Percentiles rank a stretch among this genome's conserved stretches.
Evolutionary conservation across 1,140 invertebrate species (phyloP).

Genomic region (Meloidogyne floridensis): DNA sequence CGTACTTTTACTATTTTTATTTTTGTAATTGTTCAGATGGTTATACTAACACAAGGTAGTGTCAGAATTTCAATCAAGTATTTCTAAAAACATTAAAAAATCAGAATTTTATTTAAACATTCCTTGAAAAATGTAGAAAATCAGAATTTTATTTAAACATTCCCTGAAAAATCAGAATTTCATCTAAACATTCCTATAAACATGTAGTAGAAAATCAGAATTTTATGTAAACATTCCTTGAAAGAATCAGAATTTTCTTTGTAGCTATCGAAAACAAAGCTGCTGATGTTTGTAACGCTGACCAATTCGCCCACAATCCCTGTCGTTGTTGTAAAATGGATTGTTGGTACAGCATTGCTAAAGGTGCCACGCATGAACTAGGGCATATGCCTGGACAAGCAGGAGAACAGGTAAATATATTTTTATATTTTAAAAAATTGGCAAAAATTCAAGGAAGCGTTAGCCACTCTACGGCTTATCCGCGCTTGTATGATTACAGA

Average conservation of each 20-base stretch:
- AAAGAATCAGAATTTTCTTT: background rate
- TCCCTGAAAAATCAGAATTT: no score
- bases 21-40: no score
- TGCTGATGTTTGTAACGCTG: slow-evolving; percentile 36
- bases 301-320: slow-evolving; percentile 45
- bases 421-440: no score
- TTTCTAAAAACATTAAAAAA: no score
- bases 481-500: slow-evolving; percentile 62
- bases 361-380: slow-evolving; percentile 61
- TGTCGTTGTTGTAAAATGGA: slow-evolving; percentile 65
- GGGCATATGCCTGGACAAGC: slow-evolving; percentile 64
- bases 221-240: background rate
- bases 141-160: no score
- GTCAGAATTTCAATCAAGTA: no score
- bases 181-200: no score
- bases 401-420: slow-evolving; percentile 45
- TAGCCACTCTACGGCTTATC: slow-evolving; percentile 63
- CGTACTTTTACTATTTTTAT: no score
- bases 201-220: background rate
- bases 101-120: no score
- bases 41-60: no score
- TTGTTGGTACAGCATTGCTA: slow-evolving; percentile 62
- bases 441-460: slow-evolving; percentile 41
- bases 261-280: background rate
- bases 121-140: no score